Evolutionary conservation across 1,140 invertebrate genomes (phyloP), one percentile per base, ranked within the genome.

Genomic region (Drosophila lowei): DNA sequence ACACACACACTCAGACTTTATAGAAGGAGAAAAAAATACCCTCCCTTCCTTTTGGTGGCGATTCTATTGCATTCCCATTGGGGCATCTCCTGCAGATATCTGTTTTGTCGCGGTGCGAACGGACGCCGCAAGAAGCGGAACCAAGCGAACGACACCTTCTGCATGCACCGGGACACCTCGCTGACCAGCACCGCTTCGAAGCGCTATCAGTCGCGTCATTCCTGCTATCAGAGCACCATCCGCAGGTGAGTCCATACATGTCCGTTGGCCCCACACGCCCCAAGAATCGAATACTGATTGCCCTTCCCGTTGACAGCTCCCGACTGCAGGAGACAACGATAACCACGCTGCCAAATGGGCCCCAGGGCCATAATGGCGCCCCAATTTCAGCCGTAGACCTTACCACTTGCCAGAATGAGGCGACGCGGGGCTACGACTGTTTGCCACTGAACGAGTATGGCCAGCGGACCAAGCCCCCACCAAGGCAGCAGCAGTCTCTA

Each of bases 151-250:
- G 90, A 91, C 71, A 89, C 89, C 28, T 78, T 90, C 57, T 90
- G 79, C 79, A 90, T 84, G 79, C 90, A 90, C 59, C 76, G 90
- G 30, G 86, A 91, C 56, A 90, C 90, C 52, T 91, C 90, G 50
- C 46, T 91, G 73, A 91, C 90, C 71, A 91, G 90, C 76, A 91
- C 90, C 30, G 81, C 90, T 43, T 91, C 89, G 7, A 90, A 89
- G 47, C 75, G 90, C 6, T 91, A 68, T 61, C 83, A 90, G 52
- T 90, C 90, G 0, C 72, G 89, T 5, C 79, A 84, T 25, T 91
- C 85, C 34, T 90, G 79, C 65, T 88, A 90, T 56, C 90, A 91
- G 52, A 91, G 90, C 60, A 91, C 90, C 21, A 59, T 90, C 8
- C 70, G 88, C 71, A 91, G 90, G 90, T 91, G 61, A 90, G 71